Evolutionary conservation across 2,888 invertebrate species (phyloP).

Genomic region (Idaea aversata): DNA sequence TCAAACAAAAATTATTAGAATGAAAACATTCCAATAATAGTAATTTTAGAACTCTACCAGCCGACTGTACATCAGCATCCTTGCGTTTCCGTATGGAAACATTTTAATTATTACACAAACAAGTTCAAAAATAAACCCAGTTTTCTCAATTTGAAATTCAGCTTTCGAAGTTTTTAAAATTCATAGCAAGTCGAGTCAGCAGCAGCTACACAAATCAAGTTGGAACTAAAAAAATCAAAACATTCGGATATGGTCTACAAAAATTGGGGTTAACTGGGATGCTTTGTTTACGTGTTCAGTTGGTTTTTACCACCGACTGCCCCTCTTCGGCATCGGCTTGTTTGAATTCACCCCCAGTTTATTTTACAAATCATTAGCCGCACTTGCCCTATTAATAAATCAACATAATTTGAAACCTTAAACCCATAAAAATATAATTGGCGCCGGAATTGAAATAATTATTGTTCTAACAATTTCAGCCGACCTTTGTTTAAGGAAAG

Average conservation of each 20-base stretch:
- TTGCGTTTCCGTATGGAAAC: no score
- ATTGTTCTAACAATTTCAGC: conserved; percentile 3
- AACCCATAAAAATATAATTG: not conserved
- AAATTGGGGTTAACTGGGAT: conserved; percentile 57
- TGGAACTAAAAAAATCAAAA: conserved; percentile 51
- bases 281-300: conserved; percentile 61
- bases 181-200: conserved; percentile 40
- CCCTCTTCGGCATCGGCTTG: conserved; percentile 43
- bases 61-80: no score
- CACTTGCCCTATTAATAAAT: conserved; percentile 15
- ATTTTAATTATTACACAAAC: not conserved
- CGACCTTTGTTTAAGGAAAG: not conserved
- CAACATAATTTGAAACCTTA: conserved; percentile 20
- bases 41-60: no score
- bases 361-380: conserved; percentile 45
- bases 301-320: conserved; percentile 38
- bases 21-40: no score
- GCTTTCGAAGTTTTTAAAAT: conserved; percentile 30
- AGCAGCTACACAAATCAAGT: conserved; percentile 56
- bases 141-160: conserved; percentile 2
- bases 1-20: no score
- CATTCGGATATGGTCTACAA: conserved; percentile 45
- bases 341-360: conserved; percentile 47
- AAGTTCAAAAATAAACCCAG: not conserved
- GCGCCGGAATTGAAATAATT: conserved; percentile 1